phyloP scores from a whole-genome alignment of 2,113 vertebrate species.

The Lepus americanus region DNA sequence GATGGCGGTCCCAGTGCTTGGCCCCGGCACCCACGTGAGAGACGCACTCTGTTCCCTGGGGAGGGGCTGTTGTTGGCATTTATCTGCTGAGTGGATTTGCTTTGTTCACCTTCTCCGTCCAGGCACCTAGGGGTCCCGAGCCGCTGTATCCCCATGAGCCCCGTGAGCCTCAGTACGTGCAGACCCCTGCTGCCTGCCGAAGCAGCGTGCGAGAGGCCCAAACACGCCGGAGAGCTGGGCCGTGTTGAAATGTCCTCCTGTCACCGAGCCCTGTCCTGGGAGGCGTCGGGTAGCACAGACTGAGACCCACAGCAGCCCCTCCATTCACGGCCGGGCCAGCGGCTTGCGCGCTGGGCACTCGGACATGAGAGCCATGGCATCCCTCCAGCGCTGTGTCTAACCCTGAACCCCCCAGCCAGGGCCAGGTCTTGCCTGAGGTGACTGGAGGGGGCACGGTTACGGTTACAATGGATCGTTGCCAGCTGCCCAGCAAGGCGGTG shows the following conservation, averaged over 20 bases:
- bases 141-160: fast-evolving
- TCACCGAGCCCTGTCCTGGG: background rate
- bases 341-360: too few species aligned
- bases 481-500: too few species aligned
- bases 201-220: background rate
- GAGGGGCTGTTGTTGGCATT: too few species aligned
- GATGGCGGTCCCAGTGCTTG: too few species aligned
- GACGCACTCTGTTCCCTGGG: too few species aligned
- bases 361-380: fast-evolving
- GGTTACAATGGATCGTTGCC: background rate
- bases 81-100: background rate
- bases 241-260: background rate
- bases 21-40: too few species aligned
- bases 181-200: background rate
- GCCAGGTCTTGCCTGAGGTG: background rate
- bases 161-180: too few species aligned
- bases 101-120: background rate
- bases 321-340: too few species aligned
- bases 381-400: fast-evolving
- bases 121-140: background rate
- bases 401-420: fast-evolving
- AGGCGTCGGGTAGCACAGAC: background rate
- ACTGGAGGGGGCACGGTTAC: background rate
- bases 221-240: fast-evolving
- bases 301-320: background rate